Conservation (phyloP, 2,797 vertebrate species). For the Onychomys torridus region DNA sequence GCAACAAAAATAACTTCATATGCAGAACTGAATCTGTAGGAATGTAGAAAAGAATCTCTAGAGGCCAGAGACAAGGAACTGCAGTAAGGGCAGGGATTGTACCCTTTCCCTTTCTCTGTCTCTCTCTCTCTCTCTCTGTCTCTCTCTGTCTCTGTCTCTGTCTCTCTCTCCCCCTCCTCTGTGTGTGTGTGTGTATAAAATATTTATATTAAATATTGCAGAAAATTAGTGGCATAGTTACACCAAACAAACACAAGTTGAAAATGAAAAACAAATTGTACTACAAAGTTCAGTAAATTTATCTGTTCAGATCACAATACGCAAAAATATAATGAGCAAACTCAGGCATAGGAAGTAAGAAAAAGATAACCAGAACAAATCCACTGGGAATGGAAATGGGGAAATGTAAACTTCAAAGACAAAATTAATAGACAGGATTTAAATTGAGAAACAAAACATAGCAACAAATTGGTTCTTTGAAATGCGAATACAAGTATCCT, state of each 20-base stretch:
- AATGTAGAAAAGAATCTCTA: background rate
- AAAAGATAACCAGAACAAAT: background rate
- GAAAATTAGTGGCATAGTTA: constrained; percentile 29
- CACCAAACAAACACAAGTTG: background rate
- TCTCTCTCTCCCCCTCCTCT: background rate
- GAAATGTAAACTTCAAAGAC: constrained; percentile 14
- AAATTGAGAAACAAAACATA: background rate
- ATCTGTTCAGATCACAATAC: background rate
- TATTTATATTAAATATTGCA: background rate
- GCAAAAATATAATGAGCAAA: background rate
- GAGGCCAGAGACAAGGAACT: background rate
- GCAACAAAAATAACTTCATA: background rate
- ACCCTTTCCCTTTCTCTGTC: background rate
- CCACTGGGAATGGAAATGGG: background rate
- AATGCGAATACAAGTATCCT: background rate
- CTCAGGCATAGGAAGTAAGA: background rate
- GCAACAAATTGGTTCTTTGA: background rate
- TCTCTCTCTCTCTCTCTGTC: background rate
- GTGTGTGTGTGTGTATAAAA: background rate
- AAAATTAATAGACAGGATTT: background rate
- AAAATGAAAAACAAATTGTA: background rate
- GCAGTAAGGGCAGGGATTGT: background rate
- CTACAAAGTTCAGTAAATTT: background rate
- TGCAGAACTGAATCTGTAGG: background rate
- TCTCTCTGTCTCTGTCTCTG: background rate